phyloP scores from a whole-genome alignment of 2,888 invertebrate species.

The Lagria hirta region DNA sequence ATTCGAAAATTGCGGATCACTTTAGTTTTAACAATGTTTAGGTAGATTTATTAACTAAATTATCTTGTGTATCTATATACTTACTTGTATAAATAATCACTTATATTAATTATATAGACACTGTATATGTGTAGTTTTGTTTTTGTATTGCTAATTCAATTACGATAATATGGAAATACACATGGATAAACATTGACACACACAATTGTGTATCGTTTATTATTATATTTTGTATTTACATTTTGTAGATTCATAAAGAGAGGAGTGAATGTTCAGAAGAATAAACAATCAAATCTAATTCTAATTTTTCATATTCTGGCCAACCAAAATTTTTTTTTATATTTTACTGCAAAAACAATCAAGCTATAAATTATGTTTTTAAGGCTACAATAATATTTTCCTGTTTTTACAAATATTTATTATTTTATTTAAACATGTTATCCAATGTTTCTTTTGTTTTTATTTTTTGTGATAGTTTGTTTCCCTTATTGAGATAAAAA shows the following conservation, averaged over 20 bases:
- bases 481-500: too few relatives aligned
- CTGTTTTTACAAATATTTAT: too few relatives aligned
- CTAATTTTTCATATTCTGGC: too few relatives aligned
- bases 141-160: conserved; percentile 54
- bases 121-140: conserved; percentile 57
- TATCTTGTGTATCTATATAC: conserved; percentile 56
- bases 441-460: too few relatives aligned
- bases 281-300: too few relatives aligned
- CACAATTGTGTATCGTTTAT: conserved; percentile 42
- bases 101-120: conserved; percentile 52
- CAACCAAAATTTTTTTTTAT: too few relatives aligned
- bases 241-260: conserved; percentile 33
- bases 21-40: conserved; percentile 33
- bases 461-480: too few relatives aligned
- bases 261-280: conserved; percentile 31
- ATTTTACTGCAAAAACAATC: too few relatives aligned
- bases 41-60: conserved; percentile 48
- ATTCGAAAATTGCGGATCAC: conserved; percentile 9
- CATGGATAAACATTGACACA: conserved; percentile 45
- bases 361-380: too few relatives aligned
- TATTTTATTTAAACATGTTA: too few relatives aligned
- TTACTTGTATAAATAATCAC: conserved; percentile 56
- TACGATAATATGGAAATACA: conserved; percentile 51
- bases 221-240: conserved; percentile 42
- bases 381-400: too few relatives aligned